Conservation (phyloP, 2,888 invertebrate genomes). For the Amblyjoppa proteus region DNA sequence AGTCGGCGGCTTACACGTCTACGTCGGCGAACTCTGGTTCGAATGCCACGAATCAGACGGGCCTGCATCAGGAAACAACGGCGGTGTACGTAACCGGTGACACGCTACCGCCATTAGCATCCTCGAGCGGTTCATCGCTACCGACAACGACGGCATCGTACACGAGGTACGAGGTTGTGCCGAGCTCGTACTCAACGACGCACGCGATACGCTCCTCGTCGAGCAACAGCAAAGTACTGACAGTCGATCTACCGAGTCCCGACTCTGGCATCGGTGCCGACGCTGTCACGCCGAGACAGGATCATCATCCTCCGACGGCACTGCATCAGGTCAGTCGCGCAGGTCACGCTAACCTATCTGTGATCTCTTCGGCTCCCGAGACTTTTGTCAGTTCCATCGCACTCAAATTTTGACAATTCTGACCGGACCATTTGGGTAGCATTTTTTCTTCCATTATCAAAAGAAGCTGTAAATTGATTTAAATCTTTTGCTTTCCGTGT, state of each 20-base stretch:
- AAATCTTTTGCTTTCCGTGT: neutral
- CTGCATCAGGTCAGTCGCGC: slow-evolving; percentile 91
- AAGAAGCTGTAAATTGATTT: neutral
- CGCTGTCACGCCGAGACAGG: slow-evolving; percentile 92
- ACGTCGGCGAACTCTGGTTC: slow-evolving; percentile 78
- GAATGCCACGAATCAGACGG: slow-evolving; percentile 75
- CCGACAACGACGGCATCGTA: slow-evolving; percentile 83
- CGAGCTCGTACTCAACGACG: slow-evolving; percentile 83
- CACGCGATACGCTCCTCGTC: slow-evolving; percentile 83
- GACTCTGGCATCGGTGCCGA: slow-evolving; percentile 98
- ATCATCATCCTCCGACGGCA: slow-evolving; percentile 89
- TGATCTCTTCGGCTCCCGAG: neutral
- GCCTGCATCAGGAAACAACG: slow-evolving; percentile 83
- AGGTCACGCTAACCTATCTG: neutral
- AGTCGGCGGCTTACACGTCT: slow-evolving; percentile 80
- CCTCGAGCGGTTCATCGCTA: slow-evolving; percentile 89
- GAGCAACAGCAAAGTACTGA: slow-evolving; percentile 88
- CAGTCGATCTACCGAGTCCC: slow-evolving; percentile 97
- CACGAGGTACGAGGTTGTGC: slow-evolving; percentile 84
- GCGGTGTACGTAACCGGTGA: slow-evolving; percentile 88
- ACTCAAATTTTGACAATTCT: neutral
- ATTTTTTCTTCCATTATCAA: neutral
- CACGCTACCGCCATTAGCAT: slow-evolving; percentile 81
- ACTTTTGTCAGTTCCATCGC: neutral
- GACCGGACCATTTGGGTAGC: neutral